phyloP scores from a whole-genome alignment of 2,888 invertebrate genomes.

The Meganola albula region DNA sequence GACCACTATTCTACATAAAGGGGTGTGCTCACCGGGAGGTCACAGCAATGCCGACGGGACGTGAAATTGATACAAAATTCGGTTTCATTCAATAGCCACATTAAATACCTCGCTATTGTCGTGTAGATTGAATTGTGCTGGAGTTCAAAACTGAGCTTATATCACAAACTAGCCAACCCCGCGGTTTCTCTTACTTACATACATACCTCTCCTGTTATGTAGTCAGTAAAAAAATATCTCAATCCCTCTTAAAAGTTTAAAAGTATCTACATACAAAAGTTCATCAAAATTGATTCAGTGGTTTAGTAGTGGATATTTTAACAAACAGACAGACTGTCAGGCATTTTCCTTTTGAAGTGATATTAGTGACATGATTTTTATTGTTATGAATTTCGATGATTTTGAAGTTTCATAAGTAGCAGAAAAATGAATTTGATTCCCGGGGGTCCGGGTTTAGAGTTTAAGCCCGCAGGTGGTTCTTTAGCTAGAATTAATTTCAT shows the following conservation, averaged over 20 bases:
- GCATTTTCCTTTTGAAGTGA: too few species aligned
- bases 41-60: conserved; percentile 53
- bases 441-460: conserved; percentile 12
- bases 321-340: too few species aligned
- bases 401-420: conserved; percentile 16
- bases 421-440: conserved; percentile 14
- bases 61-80: conserved; percentile 70
- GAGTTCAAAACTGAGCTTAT: conserved; percentile 16
- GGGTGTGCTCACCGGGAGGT: conserved; percentile 49
- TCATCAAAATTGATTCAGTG: too few species aligned
- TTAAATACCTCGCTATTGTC: conserved; percentile 41
- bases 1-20: conserved; percentile 34
- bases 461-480: background rate
- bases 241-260: too few species aligned
- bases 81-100: conserved; percentile 49
- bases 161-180: too few species aligned
- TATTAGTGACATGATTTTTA: too few species aligned
- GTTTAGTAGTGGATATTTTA: too few species aligned
- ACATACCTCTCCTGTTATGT: too few species aligned
- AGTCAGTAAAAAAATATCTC: too few species aligned
- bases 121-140: conserved; percentile 31
- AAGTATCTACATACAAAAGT: too few species aligned
- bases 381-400: conserved; percentile 25
- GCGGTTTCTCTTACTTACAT: too few species aligned
- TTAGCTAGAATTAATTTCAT: too few species aligned